A percentile compares a stretch with the other conserved stretches of the same genome.
phyloP scores from a whole-genome alignment of 1,140 invertebrate genomes.

The Carposina sasakii region DNA sequence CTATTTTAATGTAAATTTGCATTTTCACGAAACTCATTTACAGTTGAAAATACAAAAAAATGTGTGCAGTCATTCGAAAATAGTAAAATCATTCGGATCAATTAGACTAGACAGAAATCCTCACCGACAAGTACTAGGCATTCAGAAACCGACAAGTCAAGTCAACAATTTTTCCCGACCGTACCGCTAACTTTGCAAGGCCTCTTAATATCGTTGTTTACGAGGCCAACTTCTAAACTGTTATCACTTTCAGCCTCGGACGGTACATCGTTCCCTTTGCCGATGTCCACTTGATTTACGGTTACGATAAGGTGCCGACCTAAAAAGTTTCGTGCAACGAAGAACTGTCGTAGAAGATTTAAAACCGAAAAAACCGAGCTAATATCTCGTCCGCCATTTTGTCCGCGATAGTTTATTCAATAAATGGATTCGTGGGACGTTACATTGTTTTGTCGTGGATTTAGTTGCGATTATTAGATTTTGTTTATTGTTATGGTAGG shows the following conservation, averaged over 20 bases:
- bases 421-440: no score
- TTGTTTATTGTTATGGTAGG: no score
- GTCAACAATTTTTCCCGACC: no score
- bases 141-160: slow-evolving; percentile 3
- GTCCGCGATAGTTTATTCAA: no score
- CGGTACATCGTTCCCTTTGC: slow-evolving; percentile 52
- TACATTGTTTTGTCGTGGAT: no score
- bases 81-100: background rate
- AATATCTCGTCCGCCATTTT: no score
- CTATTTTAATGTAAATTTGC: no score
- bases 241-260: slow-evolving; percentile 53
- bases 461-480: no score
- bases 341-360: slow-evolving; percentile 51
- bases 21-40: no score
- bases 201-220: slow-evolving; percentile 57
- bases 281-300: slow-evolving; percentile 69
- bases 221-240: slow-evolving; percentile 50
- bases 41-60: background rate
- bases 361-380: slow-evolving; percentile 63
- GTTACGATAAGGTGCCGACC: slow-evolving; percentile 65
- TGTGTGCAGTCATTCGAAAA: background rate
- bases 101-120: background rate
- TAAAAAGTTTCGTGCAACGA: slow-evolving; percentile 58
- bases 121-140: background rate
- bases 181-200: no score